These are phyloP conservation scores for Cossypha heuglini DNA, from an alignment of 2,797 vertebrate genomes.

Conservation along the genomic window DNA sequence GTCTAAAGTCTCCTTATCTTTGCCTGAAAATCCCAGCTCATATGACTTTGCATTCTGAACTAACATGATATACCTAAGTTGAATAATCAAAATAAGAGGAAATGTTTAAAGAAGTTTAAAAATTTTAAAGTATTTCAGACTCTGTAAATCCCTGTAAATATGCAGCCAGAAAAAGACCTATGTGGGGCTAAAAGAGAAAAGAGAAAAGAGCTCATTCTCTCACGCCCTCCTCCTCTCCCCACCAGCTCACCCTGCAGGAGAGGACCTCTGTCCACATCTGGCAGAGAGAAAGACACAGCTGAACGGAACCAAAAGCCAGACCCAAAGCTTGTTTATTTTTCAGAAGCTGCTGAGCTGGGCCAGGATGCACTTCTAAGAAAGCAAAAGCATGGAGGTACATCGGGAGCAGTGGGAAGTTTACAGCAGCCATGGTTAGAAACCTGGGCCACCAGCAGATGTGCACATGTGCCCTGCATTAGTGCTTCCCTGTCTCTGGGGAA, in stretches of 20 bases:
- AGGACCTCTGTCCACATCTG: not conserved
- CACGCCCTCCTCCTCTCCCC: not conserved
- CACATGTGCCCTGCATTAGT: accelerated
- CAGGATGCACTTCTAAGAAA: not conserved
- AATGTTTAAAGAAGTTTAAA: not conserved
- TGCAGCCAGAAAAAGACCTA: not conserved
- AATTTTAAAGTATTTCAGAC: not conserved
- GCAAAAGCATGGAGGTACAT: not conserved
- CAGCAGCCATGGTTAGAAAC: not conserved
- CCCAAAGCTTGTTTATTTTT: not conserved
- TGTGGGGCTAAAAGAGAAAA: not conserved
- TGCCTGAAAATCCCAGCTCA: accelerated
- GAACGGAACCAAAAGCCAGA: not conserved
- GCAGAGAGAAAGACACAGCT: not conserved
- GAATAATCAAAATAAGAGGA: not conserved
- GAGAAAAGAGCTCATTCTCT: not conserved
- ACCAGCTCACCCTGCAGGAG: not conserved
- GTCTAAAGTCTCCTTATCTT: not conserved
- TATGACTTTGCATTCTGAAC: not conserved
- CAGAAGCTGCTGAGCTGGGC: not conserved
- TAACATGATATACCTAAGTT: not conserved
- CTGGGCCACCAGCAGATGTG: accelerated
- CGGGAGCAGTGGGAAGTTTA: not conserved
- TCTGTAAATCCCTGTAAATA: not conserved
- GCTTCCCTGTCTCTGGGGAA: not conserved